Base-by-base conservation (phyloP, 2,888 invertebrate genomes). In the Myopa tessellatipennis region DNA sequence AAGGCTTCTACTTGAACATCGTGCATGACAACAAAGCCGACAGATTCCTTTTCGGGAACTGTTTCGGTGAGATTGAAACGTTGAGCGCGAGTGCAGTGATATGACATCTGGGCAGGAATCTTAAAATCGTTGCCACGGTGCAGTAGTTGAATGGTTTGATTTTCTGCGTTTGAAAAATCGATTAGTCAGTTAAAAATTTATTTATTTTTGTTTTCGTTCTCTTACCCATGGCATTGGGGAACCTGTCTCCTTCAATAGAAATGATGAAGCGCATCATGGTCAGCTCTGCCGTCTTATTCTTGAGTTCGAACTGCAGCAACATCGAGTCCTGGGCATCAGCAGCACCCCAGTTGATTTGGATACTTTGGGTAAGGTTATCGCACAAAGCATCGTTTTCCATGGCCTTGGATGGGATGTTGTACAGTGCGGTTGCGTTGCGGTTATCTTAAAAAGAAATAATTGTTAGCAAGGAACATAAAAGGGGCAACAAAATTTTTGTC, bases 1-100 rank as follows among this genome's bases (percentile, higher is more conserved):
- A 94, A 96, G 4, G 95, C 95, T 89, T 96, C 93, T 83, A 94
- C 91, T 86, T 95, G 95, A 67, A 95, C 90, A 79, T 92, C 89
- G 36, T 91, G 90, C 14, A 95, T 85, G 34, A 90, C 91, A 40
- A 95, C 85, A 6, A 86, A 87, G 10, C 91, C 93, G n/a, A 84
- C 81, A 3, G 85, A 81, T 0, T 78, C 74, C 12, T 83, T 83
- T 26, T 80, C 80, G 36, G 75, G 72, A 40, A 86, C 58, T 12
- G 83, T 82, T 74, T 85, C 84, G 36, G 91, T 91, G 84, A 94
- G 88, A 85, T 92, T 91, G 55, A 94, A 87, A 16, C 85, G 87
- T 81, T 93, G 92, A 73, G 91, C 86, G 73, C 92, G 91, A 50
- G 90, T 87, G 89, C 95, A 96, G 83, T 93, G 93, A 90, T 95